Evolutionary conservation across 1,140 invertebrate species (phyloP).

Genomic region (Drosophila nigrodunni): DNA sequence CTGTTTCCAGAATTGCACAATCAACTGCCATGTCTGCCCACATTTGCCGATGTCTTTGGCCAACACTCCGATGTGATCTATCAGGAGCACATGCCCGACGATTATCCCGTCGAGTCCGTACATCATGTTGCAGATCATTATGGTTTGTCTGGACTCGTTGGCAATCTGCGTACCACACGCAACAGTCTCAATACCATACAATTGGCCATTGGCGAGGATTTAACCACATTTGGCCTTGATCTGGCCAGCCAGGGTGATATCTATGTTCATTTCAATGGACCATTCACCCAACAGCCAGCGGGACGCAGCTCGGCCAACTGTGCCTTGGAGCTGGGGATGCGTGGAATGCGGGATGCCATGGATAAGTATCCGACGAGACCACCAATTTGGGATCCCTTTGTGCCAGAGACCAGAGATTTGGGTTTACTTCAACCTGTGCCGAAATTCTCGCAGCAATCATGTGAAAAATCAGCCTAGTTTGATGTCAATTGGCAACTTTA

Average conservation of each 20-base stretch:
- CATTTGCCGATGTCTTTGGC: slow-evolving; percentile 62
- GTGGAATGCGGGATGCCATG: slow-evolving; percentile 64
- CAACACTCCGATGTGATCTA: slow-evolving; percentile 38
- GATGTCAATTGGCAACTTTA: slow-evolving; percentile 32
- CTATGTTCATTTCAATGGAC: slow-evolving; percentile 72
- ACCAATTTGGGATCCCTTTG: slow-evolving; percentile 59
- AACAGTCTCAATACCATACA: slow-evolving; percentile 26
- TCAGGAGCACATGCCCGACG: not conserved
- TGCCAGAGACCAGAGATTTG: slow-evolving; percentile 56
- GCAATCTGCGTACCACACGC: slow-evolving; percentile 32
- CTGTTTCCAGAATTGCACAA: slow-evolving; percentile 63
- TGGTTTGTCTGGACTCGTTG: slow-evolving; percentile 42
- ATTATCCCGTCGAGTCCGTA: not conserved
- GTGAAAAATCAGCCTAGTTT: slow-evolving; percentile 29
- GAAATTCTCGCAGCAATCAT: slow-evolving; percentile 9
- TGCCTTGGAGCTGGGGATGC: slow-evolving; percentile 67
- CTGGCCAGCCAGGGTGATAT: slow-evolving; percentile 64
- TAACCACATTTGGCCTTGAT: slow-evolving; percentile 62
- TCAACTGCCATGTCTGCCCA: slow-evolving; percentile 50
- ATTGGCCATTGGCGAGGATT: slow-evolving; percentile 60
- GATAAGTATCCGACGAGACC: slow-evolving; percentile 31
- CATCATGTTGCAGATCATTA: slow-evolving; percentile 37
- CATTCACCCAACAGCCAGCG: slow-evolving; percentile 57
- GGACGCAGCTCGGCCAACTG: slow-evolving; percentile 47
- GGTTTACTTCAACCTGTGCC: slow-evolving; percentile 38